A percentile compares a stretch with the other conserved stretches of the same genome.
Evolutionary conservation across 2,888 invertebrate genomes (phyloP).

Genomic region (Chrysolina americana): DNA sequence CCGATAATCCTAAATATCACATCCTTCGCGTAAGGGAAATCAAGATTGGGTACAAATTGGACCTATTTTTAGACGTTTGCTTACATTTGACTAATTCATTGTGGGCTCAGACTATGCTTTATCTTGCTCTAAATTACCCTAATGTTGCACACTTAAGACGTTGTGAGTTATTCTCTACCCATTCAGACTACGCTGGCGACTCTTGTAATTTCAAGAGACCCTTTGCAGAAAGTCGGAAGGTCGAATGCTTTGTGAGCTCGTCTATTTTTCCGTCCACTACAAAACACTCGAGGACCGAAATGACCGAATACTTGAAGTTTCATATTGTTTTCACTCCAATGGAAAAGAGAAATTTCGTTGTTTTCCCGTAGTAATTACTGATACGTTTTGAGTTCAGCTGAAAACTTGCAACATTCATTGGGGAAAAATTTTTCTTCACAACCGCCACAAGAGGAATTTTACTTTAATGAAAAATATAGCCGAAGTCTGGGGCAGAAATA

Average conservation of each 20-base stretch:
- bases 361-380: background rate
- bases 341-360: constrained; percentile 18
- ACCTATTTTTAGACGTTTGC: constrained; percentile 59
- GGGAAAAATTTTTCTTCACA: too few relatives aligned
- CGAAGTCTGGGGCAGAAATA: too few relatives aligned
- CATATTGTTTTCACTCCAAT: constrained; percentile 32
- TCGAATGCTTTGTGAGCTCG: constrained; percentile 43
- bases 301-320: constrained; percentile 45
- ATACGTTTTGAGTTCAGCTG: background rate
- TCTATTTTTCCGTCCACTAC: constrained; percentile 46
- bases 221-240: constrained; percentile 42
- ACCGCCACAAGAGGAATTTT: too few relatives aligned
- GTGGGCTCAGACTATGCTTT: constrained; percentile 55
- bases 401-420: too few relatives aligned
- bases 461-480: too few relatives aligned
- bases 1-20: constrained; percentile 60
- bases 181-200: constrained; percentile 44
- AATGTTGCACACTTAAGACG: constrained; percentile 58
- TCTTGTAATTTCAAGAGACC: constrained; percentile 44
- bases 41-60: constrained; percentile 58
- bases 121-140: constrained; percentile 59
- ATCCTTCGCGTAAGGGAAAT: constrained; percentile 57
- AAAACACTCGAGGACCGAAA: constrained; percentile 43
- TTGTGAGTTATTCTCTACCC: constrained; percentile 56
- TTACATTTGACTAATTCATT: constrained; percentile 59